Evolutionary conservation across 2,888 invertebrate genomes (phyloP).

Genomic region (Drosophila anomalipes): DNA sequence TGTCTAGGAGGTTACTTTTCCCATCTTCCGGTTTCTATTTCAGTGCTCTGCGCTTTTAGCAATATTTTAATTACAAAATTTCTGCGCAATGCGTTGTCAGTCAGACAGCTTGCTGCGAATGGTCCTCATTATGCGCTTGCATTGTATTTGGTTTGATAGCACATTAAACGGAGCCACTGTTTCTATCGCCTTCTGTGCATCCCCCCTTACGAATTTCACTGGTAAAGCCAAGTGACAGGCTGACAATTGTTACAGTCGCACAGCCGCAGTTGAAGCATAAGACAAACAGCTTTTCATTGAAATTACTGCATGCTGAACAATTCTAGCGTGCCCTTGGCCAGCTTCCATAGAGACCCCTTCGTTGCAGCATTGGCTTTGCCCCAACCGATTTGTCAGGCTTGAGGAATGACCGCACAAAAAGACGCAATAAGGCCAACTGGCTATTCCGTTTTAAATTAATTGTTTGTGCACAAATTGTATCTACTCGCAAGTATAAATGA

Average conservation of each 20-base stretch:
- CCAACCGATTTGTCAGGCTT: conserved; percentile 69
- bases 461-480: conserved; percentile 60
- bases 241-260: conserved; percentile 66
- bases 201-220: conserved; percentile 21
- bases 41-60: conserved; percentile 46
- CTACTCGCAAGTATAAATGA: conserved; percentile 32
- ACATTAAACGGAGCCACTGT: conserved; percentile 21
- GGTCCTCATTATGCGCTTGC: conserved; percentile 56
- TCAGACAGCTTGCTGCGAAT: conserved; percentile 34
- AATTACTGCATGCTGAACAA: conserved; percentile 27
- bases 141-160: conserved; percentile 53
- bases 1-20: conserved; percentile 14
- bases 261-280: conserved; percentile 49
- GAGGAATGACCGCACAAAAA: conserved; percentile 66
- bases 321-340: conserved; percentile 33
- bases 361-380: conserved; percentile 18
- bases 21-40: conserved; percentile 17
- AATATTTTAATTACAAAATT: conserved; percentile 78
- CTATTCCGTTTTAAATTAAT: conserved; percentile 63
- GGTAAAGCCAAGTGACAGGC: conserved; percentile 57
- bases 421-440: conserved; percentile 59
- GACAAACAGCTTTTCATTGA: conserved; percentile 51
- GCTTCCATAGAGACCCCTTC: background rate
- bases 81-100: conserved; percentile 56
- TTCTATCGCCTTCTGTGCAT: background rate